These are phyloP conservation scores for Ictalurus punctatus DNA, from an alignment of 2,113 vertebrate species.

Conservation along the genomic window DNA sequence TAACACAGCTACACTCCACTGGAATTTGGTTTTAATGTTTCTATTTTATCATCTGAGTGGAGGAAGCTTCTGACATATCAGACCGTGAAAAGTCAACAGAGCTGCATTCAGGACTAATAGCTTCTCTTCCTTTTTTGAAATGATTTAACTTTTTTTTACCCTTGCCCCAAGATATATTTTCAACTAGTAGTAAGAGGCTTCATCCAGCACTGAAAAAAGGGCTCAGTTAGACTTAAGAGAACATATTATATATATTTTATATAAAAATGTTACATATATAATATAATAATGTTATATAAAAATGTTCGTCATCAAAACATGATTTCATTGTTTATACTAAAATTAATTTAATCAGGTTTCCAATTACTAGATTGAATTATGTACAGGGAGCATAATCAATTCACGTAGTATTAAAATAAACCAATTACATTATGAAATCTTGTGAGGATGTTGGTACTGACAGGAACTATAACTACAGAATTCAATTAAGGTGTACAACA, in stretches of 20 bases:
- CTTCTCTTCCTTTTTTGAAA: conserved; percentile 67
- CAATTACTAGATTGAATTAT: not conserved
- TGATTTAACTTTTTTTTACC: conserved; percentile 46
- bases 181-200: conserved; percentile 7
- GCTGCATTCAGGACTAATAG: conserved; percentile 63
- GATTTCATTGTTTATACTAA: not conserved
- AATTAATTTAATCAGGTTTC: not conserved
- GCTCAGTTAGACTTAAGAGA: not conserved
- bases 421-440: not conserved
- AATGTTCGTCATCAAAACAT: not conserved
- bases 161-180: not conserved
- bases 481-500: not conserved
- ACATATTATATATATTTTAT: not conserved
- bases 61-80: conserved; percentile 65
- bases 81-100: conserved; percentile 68
- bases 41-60: conserved; percentile 65
- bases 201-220: not conserved
- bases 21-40: conserved; percentile 53
- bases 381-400: not conserved
- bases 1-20: conserved; percentile 58
- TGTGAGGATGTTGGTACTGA: not conserved
- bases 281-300: not conserved
- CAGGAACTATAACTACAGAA: not conserved
- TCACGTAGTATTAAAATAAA: not conserved
- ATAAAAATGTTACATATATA: not conserved